These are phyloP conservation scores for Corythornis cristatus DNA, from an alignment of 2,113 vertebrate species.

Conservation along the genomic window DNA sequence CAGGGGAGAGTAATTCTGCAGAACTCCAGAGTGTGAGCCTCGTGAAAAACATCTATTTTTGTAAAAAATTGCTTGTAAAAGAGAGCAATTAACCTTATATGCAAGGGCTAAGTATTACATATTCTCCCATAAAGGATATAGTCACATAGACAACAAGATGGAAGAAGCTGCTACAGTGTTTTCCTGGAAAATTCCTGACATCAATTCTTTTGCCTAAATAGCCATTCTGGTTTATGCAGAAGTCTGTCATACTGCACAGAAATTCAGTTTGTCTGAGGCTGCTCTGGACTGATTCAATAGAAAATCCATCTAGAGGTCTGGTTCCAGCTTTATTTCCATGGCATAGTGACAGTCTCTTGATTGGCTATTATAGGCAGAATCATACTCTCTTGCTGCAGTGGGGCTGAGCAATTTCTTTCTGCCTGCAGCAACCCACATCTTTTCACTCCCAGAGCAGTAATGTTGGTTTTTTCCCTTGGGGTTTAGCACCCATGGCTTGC, in stretches of 20 bases:
- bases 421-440: background rate
- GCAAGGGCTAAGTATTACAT: background rate
- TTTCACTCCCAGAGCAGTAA: background rate
- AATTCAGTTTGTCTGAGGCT: slow-evolving; percentile 6
- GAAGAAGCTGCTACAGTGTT: background rate
- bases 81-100: background rate
- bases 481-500: background rate
- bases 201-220: background rate
- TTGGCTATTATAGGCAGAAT: background rate
- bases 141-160: background rate
- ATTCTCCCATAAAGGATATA: background rate
- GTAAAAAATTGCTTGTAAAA: background rate
- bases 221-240: background rate
- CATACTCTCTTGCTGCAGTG: background rate
- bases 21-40: background rate
- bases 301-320: background rate
- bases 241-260: background rate
- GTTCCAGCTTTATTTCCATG: background rate
- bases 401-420: background rate
- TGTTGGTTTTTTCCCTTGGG: background rate
- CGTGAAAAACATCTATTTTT: background rate
- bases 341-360: background rate
- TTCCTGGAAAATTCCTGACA: background rate
- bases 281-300: background rate
- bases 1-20: background rate